phyloP scores from a whole-genome alignment of 2,113 vertebrate species.

The Sylvilagus bachmani region DNA sequence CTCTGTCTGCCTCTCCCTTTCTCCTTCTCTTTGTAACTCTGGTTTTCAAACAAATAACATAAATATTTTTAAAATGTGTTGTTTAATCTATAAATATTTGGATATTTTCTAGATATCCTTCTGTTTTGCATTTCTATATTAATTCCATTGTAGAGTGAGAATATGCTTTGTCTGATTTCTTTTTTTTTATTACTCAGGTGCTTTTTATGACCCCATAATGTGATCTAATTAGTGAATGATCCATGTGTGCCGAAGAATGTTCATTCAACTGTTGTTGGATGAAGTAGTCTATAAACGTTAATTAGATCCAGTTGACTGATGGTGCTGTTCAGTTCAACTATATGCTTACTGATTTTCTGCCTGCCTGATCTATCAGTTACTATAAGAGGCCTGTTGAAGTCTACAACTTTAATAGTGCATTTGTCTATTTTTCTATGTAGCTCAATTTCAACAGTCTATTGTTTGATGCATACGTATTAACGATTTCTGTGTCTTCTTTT shows the following conservation, averaged over 20 bases:
- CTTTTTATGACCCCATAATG: not conserved
- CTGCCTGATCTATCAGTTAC: constrained; percentile 46
- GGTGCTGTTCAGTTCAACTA: constrained; percentile 8
- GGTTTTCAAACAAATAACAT: too few relatives aligned
- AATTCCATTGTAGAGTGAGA: not conserved
- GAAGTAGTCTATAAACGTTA: constrained; percentile 52
- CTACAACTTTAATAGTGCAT: not conserved
- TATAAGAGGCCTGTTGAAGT: not conserved
- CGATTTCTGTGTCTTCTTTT: not conserved
- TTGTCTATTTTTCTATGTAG: constrained; percentile 12
- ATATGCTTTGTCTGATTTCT: constrained; percentile 19
- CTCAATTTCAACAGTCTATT: constrained; percentile 25
- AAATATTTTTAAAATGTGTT: constrained; percentile 14
- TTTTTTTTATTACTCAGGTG: not conserved
- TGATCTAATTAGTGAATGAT: not conserved
- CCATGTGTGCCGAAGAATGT: constrained; percentile 19
- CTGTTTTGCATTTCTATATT: constrained; percentile 22
- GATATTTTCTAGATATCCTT: not conserved
- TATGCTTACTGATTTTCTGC: constrained; percentile 42
- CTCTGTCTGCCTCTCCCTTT: too few relatives aligned
- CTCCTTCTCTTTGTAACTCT: too few relatives aligned
- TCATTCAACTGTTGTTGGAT: constrained; percentile 16
- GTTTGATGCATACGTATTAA: constrained; percentile 4
- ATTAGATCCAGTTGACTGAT: constrained; percentile 51
- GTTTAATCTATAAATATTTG: constrained; percentile 29